Percentiles rank a stretch among this genome's conserved stretches.
Conservation (phyloP, 2,113 vertebrate genomes). For the Fukomys damarensis region DNA sequence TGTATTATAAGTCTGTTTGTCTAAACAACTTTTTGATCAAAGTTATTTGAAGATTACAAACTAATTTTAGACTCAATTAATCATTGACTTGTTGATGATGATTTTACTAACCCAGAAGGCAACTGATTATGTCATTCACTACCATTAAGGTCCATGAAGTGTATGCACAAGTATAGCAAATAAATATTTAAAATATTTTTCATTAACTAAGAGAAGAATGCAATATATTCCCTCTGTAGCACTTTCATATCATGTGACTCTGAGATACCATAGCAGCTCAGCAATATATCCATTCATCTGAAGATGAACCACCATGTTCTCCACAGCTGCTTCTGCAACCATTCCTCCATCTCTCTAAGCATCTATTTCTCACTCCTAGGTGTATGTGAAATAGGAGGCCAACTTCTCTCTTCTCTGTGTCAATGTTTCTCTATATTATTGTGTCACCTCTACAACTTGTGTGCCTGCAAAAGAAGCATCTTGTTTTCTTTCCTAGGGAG, state of each 20-base stretch:
- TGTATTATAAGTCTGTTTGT: background rate
- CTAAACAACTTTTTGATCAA: slow-evolving; percentile 13
- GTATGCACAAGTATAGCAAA: background rate
- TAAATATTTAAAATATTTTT: background rate
- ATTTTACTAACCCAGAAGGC: slow-evolving; percentile 13
- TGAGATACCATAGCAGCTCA: background rate
- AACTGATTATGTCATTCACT: background rate
- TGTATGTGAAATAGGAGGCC: background rate
- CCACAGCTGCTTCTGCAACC: background rate
- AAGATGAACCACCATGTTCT: background rate
- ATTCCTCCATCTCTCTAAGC: background rate
- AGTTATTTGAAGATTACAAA: background rate
- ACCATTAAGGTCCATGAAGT: background rate
- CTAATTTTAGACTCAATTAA: slow-evolving; percentile 34
- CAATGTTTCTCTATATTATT: background rate
- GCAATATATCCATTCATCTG: background rate
- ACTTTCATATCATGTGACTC: background rate
- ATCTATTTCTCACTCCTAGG: slow-evolving; percentile 25
- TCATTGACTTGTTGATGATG: background rate
- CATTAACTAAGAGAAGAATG: slow-evolving; percentile 25
- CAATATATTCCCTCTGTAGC: background rate
- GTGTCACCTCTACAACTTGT: background rate
- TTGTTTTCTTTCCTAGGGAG: background rate
- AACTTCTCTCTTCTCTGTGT: background rate
- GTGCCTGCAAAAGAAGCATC: background rate